These are phyloP conservation scores for Emydura subglobosa DNA, from an alignment of 2,113 vertebrate genomes.

Conservation along the genomic window DNA sequence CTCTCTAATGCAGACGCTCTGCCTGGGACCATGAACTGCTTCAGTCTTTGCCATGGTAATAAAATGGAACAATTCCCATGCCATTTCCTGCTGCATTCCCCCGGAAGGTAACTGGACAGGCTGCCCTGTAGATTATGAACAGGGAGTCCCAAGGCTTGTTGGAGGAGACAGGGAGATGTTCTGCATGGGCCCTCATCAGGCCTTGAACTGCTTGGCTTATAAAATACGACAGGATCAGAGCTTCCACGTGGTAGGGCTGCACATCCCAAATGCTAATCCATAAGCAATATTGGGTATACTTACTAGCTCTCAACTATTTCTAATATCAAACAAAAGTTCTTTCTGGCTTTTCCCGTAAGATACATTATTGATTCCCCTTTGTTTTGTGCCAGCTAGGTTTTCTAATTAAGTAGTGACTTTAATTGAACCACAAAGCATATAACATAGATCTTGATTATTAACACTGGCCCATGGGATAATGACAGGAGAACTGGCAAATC, in stretches of 20 bases:
- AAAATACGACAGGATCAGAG: neutral
- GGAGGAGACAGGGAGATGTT: neutral
- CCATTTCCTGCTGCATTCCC: neutral
- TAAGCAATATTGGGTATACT: neutral
- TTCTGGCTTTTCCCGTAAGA: constrained; percentile 40
- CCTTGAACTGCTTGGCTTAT: neutral
- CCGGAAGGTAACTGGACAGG: fast-evolving
- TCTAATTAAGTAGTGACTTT: constrained; percentile 76
- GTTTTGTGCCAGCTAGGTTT: constrained; percentile 63
- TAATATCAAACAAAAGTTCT: neutral
- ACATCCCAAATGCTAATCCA: too few relatives aligned
- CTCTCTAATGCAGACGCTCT: neutral
- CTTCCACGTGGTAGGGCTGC: neutral
- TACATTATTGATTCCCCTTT: constrained; percentile 64
- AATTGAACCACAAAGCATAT: constrained; percentile 69
- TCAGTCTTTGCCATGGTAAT: neutral
- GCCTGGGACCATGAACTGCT: neutral
- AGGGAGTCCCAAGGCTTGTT: neutral
- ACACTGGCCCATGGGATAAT: constrained; percentile 53
- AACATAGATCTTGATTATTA: constrained; percentile 72
- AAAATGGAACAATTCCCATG: neutral
- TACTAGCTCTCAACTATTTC: neutral
- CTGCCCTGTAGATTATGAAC: neutral
- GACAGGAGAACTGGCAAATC: constrained; percentile 48
- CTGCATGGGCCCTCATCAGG: neutral